Evolutionary conservation across 1,140 invertebrate genomes (phyloP).

Genomic region (Drosophila neocordata): DNA sequence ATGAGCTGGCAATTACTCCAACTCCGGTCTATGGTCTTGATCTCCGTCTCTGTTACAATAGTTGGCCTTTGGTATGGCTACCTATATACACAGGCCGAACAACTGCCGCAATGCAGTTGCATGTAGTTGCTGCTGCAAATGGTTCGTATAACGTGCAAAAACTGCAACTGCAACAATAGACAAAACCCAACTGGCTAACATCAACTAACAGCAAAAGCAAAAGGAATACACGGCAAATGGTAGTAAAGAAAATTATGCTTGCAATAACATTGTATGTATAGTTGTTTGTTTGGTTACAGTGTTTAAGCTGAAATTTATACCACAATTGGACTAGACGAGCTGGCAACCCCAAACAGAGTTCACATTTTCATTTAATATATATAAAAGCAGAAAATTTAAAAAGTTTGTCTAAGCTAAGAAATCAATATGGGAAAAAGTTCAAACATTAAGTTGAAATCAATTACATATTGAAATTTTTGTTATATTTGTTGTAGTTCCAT

Average conservation of each 20-base stretch:
- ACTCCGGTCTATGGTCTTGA: conserved; percentile 28
- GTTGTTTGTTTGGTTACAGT: conserved; percentile 30
- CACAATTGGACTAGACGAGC: not conserved
- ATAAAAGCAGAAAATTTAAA: conserved; percentile 24
- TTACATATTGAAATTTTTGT: too few relatives aligned
- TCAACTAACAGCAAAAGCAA: conserved; percentile 39
- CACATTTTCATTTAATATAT: conserved; percentile 47
- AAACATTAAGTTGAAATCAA: too few relatives aligned
- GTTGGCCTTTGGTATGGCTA: not conserved
- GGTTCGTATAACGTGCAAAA: conserved; percentile 78
- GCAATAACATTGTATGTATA: conserved; percentile 71
- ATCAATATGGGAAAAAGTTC: too few relatives aligned
- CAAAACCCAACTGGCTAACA: conserved; percentile 9
- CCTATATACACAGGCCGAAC: conserved; percentile 11
- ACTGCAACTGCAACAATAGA: conserved; percentile 68
- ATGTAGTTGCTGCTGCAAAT: conserved; percentile 77
- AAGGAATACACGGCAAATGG: conserved; percentile 52
- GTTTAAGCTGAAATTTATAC: conserved; percentile 9
- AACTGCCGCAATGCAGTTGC: conserved; percentile 77
- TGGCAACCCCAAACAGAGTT: conserved; percentile 19
- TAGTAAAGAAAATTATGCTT: conserved; percentile 73
- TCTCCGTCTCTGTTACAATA: not conserved
- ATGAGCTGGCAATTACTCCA: conserved; percentile 66
- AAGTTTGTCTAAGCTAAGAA: too few relatives aligned
- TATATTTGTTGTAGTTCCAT: too few relatives aligned